Percentiles rank a stretch among this genome's conserved stretches.
Evolutionary conservation across 2,888 invertebrate species (phyloP).

Genomic region (Ochlodes sylvanus): DNA sequence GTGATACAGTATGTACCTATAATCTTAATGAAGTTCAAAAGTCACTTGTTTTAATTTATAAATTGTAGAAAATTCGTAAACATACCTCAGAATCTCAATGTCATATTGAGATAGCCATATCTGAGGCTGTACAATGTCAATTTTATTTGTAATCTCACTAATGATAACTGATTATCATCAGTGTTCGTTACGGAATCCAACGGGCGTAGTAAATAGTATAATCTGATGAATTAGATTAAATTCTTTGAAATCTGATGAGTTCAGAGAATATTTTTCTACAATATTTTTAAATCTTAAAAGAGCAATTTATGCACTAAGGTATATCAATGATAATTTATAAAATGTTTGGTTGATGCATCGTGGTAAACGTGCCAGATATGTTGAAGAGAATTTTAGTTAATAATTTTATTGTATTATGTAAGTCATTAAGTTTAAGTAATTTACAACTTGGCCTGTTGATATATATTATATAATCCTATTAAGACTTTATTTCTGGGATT

Average conservation of each 20-base stretch:
- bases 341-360: slow-evolving; percentile 80
- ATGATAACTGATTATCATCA: slow-evolving; percentile 66
- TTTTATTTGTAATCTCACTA: slow-evolving; percentile 68
- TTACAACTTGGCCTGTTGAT: slow-evolving; percentile 85
- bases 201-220: slow-evolving; percentile 65
- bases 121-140: slow-evolving; percentile 24
- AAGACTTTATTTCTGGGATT: slow-evolving; percentile 85
- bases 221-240: slow-evolving; percentile 70
- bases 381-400: slow-evolving; percentile 84
- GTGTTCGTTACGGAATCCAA: slow-evolving; percentile 57
- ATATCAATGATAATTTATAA: slow-evolving; percentile 71
- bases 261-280: slow-evolving; percentile 84
- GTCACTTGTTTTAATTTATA: slow-evolving; percentile 11
- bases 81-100: slow-evolving; percentile 33
- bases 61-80: slow-evolving; percentile 3
- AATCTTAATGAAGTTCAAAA: slow-evolving; percentile 30
- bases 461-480: slow-evolving; percentile 84
- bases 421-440: slow-evolving; percentile 86
- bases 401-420: slow-evolving; percentile 85
- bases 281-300: slow-evolving; percentile 78
- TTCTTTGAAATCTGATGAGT: slow-evolving; percentile 71
- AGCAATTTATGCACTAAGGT: slow-evolving; percentile 76
- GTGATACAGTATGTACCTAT: neutral
- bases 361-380: slow-evolving; percentile 82
- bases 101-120: slow-evolving; percentile 29